Evolutionary conservation across 2,888 invertebrate genomes (phyloP), one percentile per base, ranked within the genome.

Genomic region (Agonum fuliginosum): DNA sequence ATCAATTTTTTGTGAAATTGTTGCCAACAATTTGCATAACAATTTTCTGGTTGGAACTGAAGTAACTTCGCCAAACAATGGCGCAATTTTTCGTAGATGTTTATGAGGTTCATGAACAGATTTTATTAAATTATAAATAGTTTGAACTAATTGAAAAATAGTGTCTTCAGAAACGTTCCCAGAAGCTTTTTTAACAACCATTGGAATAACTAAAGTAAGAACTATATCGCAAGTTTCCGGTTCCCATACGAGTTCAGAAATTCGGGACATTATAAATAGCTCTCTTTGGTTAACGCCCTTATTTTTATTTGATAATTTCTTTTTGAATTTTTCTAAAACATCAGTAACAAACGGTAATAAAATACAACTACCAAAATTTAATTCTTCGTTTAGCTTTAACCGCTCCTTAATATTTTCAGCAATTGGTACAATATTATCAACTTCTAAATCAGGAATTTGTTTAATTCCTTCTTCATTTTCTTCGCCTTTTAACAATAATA

Each of bases 321-420:
- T 87, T 83, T 93, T 91, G 83, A 95, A 89, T 58, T 92, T 90
- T 79, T 91, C 90, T 73, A 97, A 87, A 79, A 97, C 91, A 67
- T 88, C 88, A 2, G 91, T 88, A 24, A 96, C 91, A 82, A 95
- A 93, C 0, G 95, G 94, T 51, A 93, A 86, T 2, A 97, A 85
- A 74, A 97, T 90, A 79, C 89, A 88, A 78, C 93, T 93, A 0
- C 95, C 95, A 80, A 90, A 93, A 85, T 93, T 94, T 2, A 93
- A 87, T 69, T 89, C 87, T 46, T 86, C 87, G 30, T 84, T 82
- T 1, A 87, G 30, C 78, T 83, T 83, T 1, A 86, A 78, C 51
- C 83, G 80, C 46, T 83, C 82, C 37, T 86, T 81, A 70, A 84
- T 82, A 34, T 81, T 82, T 80, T 82, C 69, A 20, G 83, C 81